These are phyloP conservation scores for Leptinotarsa peninsularis DNA, from an alignment of 2,888 invertebrate species.

Conservation along the genomic window DNA sequence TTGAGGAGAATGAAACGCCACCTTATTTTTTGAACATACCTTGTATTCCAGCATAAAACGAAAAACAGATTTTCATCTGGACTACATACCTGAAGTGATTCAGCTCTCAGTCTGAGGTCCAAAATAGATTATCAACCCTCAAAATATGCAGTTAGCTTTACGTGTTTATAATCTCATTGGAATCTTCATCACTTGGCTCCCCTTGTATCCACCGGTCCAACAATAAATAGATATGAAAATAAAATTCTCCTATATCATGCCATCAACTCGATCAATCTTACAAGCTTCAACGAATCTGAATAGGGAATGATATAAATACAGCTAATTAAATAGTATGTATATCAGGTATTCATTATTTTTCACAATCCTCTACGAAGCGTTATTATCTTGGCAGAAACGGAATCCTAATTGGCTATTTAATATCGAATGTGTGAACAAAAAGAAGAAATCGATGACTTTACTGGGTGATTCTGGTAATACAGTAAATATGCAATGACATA, in stretches of 20 bases:
- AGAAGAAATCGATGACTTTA: not conserved
- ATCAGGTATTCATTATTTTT: slow-evolving; percentile 28
- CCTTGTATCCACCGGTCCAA: not conserved
- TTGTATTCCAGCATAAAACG: no score
- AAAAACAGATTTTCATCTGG: no score
- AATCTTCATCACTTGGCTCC: not conserved
- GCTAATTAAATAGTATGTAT: slow-evolving; percentile 32
- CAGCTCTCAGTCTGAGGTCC: no score
- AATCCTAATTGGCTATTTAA: slow-evolving; percentile 32
- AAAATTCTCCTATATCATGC: slow-evolving; percentile 11
- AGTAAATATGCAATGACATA: no score
- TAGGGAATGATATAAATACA: slow-evolving; percentile 28
- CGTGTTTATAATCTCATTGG: no score
- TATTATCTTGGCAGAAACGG: slow-evolving; percentile 29
- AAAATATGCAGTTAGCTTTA: no score
- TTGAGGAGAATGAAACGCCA: no score
- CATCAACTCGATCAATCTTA: slow-evolving; percentile 29
- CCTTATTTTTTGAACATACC: no score
- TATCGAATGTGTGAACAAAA: slow-evolving; percentile 27
- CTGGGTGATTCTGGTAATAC: not conserved
- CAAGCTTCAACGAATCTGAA: slow-evolving; percentile 26
- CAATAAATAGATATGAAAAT: not conserved
- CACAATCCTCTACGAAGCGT: slow-evolving; percentile 21
- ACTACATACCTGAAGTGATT: no score
- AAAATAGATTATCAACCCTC: no score